Evolutionary conservation across 2,888 invertebrate genomes (phyloP).

Genomic region (Nudaria mundana): DNA sequence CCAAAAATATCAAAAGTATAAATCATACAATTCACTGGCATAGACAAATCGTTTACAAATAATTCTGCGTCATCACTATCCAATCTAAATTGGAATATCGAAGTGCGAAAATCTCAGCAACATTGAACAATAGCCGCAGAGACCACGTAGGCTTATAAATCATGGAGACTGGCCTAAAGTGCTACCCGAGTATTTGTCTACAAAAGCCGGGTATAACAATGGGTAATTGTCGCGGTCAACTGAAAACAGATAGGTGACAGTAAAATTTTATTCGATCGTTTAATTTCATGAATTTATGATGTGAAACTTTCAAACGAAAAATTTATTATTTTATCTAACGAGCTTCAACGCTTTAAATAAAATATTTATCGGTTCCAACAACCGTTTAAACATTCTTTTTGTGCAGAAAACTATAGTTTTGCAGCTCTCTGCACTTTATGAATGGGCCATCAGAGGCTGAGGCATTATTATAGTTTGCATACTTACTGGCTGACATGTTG

Average conservation of each 20-base stretch:
- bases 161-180: conserved; percentile 33
- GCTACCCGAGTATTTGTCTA: conserved; percentile 38
- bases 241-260: conserved; percentile 41
- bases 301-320: conserved; percentile 20
- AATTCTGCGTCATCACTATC: conserved; percentile 28
- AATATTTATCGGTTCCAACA: too few relatives aligned
- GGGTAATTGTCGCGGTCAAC: conserved; percentile 45
- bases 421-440: too few relatives aligned
- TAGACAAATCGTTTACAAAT: conserved; percentile 31
- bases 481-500: too few relatives aligned
- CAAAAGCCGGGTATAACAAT: conserved; percentile 44
- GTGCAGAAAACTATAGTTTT: too few relatives aligned
- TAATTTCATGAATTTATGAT: conserved; percentile 36
- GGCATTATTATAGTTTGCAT: too few relatives aligned
- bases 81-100: conserved; percentile 35
- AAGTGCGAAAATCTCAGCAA: conserved; percentile 31
- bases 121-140: conserved; percentile 34
- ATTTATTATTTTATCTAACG: not conserved
- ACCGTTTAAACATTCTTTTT: too few relatives aligned
- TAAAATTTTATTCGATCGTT: conserved; percentile 43
- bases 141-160: conserved; percentile 40
- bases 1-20: too few relatives aligned
- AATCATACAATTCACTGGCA: conserved; percentile 24
- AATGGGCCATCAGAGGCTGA: too few relatives aligned
- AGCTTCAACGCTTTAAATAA: not conserved